phyloP scores from a whole-genome alignment of 2,888 invertebrate genomes.

The Pristionchus mayeri region DNA sequence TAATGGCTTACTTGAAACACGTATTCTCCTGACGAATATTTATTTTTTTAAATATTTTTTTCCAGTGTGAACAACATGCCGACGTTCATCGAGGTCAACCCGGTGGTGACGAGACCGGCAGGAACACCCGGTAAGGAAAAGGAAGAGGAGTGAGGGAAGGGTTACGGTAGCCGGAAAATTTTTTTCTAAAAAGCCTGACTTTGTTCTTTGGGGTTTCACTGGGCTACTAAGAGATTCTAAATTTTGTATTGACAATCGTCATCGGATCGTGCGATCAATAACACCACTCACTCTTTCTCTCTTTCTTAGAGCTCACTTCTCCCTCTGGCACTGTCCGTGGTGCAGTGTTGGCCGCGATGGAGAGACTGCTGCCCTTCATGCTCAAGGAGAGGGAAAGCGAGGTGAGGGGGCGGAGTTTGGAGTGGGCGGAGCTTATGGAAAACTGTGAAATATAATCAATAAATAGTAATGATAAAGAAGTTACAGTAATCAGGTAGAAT shows the following conservation, averaged over 20 bases:
- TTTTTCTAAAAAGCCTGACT: too few species aligned
- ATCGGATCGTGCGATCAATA: too few species aligned
- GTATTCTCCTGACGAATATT: too few species aligned
- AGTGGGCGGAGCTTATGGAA: too few species aligned
- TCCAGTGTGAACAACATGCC: constrained; percentile 40
- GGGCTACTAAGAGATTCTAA: background rate
- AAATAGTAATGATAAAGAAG: too few species aligned
- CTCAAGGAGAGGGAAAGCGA: constrained; percentile 55
- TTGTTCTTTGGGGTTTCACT: background rate
- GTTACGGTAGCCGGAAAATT: too few species aligned
- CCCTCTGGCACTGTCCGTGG: constrained; percentile 46
- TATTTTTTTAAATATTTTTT: too few species aligned
- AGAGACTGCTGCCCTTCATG: constrained; percentile 10
- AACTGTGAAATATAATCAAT: too few species aligned
- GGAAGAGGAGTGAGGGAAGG: background rate
- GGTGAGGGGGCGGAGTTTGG: constrained; percentile 44
- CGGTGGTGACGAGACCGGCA: constrained; percentile 26
- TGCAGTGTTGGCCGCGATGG: constrained; percentile 16
- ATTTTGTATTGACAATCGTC: too few species aligned
- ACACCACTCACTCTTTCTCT: background rate
- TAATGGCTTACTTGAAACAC: too few species aligned
- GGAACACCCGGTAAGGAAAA: constrained; percentile 45
- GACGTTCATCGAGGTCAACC: constrained; percentile 46
- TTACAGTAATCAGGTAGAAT: background rate
- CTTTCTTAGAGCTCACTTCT: background rate